Evolutionary conservation across 2,888 invertebrate species (phyloP).

Genomic region (Dorcus parallelipipedus): DNA sequence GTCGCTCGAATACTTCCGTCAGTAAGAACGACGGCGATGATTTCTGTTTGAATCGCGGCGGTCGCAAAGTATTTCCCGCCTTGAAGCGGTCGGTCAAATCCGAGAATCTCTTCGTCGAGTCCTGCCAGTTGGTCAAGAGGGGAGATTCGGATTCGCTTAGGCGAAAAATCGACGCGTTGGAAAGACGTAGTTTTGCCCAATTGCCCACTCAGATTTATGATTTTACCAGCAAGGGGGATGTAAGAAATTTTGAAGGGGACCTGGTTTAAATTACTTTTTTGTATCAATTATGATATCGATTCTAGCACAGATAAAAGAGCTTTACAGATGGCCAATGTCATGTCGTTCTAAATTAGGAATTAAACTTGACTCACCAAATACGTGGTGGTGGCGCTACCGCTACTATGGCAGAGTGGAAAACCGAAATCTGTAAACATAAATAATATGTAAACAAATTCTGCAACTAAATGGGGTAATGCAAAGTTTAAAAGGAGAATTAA

Average conservation of each 20-base stretch:
- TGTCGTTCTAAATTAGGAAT: too few relatives aligned
- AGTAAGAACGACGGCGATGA: not conserved
- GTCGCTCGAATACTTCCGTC: not conserved
- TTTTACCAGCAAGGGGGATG: conserved; percentile 4
- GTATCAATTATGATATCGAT: too few relatives aligned
- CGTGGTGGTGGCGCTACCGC: too few relatives aligned
- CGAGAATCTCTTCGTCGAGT: conserved; percentile 3
- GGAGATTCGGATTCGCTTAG: conserved; percentile 5
- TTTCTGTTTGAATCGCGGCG: too few relatives aligned
- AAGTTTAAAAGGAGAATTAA: too few relatives aligned
- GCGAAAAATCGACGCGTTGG: conserved; percentile 11
- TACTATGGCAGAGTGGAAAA: too few relatives aligned
- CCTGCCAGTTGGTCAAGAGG: not conserved
- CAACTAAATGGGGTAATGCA: too few relatives aligned
- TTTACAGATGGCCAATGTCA: too few relatives aligned
- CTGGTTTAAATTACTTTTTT: conserved; percentile 5
- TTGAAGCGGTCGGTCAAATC: not conserved
- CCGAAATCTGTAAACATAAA: too few relatives aligned
- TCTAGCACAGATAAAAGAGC: too few relatives aligned
- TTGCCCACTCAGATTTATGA: conserved; percentile 13
- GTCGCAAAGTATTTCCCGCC: not conserved
- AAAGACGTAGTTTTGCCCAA: conserved; percentile 9
- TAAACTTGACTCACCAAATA: too few relatives aligned
- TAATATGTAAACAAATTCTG: too few relatives aligned
- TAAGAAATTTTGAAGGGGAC: conserved; percentile 3